phyloP scores from a whole-genome alignment of 2,797 vertebrate species.

The Micromesistius poutassou region DNA sequence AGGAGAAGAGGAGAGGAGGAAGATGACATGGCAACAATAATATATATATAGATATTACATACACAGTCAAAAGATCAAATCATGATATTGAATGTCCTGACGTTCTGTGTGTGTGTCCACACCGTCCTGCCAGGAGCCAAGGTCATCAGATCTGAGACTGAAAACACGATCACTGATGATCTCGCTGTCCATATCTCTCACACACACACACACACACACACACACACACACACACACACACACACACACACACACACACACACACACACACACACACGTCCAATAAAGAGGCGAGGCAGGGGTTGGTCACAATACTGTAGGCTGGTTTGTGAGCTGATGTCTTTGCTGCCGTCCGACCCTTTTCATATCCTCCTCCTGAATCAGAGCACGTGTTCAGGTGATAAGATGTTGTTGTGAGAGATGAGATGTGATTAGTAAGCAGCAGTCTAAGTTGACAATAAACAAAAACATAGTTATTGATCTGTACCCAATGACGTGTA shows the following conservation, averaged over 20 bases:
- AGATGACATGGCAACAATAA: neutral
- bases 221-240: neutral
- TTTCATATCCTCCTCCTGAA: neutral
- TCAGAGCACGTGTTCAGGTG: neutral
- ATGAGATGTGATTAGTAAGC: neutral
- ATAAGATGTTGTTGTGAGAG: neutral
- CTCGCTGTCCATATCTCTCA: neutral
- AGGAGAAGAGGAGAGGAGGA: too few relatives aligned
- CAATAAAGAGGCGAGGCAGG: neutral
- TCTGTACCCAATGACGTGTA: too few relatives aligned
- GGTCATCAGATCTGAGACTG: neutral
- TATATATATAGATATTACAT: neutral
- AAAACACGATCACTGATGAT: conserved; percentile 11
- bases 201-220: conserved; percentile 4
- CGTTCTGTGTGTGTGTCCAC: neutral
- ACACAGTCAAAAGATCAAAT: too few relatives aligned
- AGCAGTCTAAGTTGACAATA: neutral
- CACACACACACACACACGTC: neutral
- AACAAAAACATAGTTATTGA: neutral
- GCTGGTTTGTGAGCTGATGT: neutral
- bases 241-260: neutral
- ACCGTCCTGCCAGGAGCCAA: neutral
- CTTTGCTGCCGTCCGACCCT: neutral
- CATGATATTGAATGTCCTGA: neutral
- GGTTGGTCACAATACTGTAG: neutral